Evolutionary conservation across 2,797 vertebrate species (phyloP).

Genomic region (Takifugu rubripes): DNA sequence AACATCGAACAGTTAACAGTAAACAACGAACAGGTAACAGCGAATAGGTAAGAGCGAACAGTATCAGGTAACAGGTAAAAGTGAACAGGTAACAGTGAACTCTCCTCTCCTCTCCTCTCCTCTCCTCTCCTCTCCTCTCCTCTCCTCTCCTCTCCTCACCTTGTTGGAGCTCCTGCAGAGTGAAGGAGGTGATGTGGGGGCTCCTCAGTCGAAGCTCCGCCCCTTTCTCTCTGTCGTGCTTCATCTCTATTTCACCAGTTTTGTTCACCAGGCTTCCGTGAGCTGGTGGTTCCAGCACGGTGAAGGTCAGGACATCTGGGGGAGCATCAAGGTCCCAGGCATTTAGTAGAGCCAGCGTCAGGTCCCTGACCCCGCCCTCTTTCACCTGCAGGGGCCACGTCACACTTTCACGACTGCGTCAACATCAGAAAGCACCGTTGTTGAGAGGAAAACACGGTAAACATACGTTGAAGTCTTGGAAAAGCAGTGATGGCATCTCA

Average conservation of each 20-base stretch:
- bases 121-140: too few relatives aligned
- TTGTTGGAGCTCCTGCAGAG: constrained; percentile 59
- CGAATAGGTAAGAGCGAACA: too few relatives aligned
- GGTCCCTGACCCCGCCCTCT: constrained; percentile 62
- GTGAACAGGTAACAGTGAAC: too few relatives aligned
- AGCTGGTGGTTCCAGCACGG: constrained; percentile 38
- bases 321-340: constrained; percentile 59
- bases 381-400: constrained; percentile 44
- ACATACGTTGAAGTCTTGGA: constrained; percentile 72
- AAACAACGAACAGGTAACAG: too few relatives aligned
- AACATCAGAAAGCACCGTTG: too few relatives aligned
- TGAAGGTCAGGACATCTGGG: constrained; percentile 55
- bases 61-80: too few relatives aligned
- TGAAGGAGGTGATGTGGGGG: constrained; percentile 61
- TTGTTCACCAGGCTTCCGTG: constrained; percentile 61
- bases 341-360: constrained; percentile 51
- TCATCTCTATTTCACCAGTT: constrained; percentile 40
- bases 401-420: too few relatives aligned
- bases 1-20: too few relatives aligned
- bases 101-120: too few relatives aligned
- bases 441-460: not conserved
- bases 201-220: constrained; percentile 44
- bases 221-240: constrained; percentile 46
- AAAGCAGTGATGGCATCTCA: constrained; percentile 61
- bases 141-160: constrained; percentile 30